Conservation (phyloP, 2,113 vertebrate species). For the Thalassoma bifasciatum region DNA sequence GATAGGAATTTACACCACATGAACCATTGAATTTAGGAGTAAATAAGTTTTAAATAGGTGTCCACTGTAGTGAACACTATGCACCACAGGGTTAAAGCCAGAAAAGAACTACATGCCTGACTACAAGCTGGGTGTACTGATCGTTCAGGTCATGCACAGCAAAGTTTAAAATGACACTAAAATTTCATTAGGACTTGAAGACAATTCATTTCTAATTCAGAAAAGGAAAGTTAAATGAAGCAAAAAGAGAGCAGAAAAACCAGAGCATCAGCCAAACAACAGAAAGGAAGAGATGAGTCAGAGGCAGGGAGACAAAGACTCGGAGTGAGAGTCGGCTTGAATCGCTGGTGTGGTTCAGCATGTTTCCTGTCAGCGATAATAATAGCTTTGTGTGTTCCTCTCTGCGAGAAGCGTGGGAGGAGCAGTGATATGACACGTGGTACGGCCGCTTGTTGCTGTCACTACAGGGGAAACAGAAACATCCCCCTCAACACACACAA, state of each 20-base stretch:
- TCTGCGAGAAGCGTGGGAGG: constrained; percentile 67
- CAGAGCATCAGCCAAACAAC: constrained; percentile 21
- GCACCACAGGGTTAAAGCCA: too few species aligned
- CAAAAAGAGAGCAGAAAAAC: constrained; percentile 8
- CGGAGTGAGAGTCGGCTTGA: constrained; percentile 42
- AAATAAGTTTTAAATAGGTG: too few species aligned
- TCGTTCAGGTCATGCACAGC: background rate
- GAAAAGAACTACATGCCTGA: background rate
- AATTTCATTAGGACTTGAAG: background rate
- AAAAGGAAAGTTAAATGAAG: background rate
- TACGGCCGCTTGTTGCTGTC: constrained; percentile 39
- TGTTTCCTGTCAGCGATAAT: constrained; percentile 73
- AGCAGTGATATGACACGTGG: constrained; percentile 40
- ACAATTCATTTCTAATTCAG: background rate
- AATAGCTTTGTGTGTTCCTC: constrained; percentile 66
- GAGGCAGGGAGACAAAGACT: constrained; percentile 18
- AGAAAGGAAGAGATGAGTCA: constrained; percentile 61
- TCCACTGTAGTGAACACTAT: too few species aligned
- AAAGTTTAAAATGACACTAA: constrained; percentile 1
- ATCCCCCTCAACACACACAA: constrained; percentile 36
- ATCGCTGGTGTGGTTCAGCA: constrained; percentile 54
- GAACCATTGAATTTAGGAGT: too few species aligned
- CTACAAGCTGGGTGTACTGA: background rate
- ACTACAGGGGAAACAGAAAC: constrained; percentile 55
- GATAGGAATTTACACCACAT: too few species aligned